Conservation (phyloP, 2,113 vertebrate species). For the Corydoras maculifer region DNA sequence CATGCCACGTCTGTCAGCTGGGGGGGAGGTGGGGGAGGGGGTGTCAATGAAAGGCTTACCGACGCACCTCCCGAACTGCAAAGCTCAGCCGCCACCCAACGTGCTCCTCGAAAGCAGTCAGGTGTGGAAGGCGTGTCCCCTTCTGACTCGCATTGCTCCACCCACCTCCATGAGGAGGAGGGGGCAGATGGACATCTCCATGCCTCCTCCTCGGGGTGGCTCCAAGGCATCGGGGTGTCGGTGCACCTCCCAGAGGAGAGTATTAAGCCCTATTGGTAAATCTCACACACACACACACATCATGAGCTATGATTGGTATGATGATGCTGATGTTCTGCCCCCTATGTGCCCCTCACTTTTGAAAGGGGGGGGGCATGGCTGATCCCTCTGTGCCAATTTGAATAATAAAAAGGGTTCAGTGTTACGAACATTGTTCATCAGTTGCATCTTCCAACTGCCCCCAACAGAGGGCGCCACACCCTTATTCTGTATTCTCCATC, state of each 20-base stretch:
- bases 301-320: no score
- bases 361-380: no score
- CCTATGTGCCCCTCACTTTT: no score
- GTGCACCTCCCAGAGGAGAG: slow-evolving; percentile 82
- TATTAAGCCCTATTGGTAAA: slow-evolving; percentile 87
- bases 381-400: no score
- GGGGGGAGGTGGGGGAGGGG: no score
- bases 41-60: slow-evolving; percentile 95
- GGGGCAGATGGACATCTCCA: slow-evolving; percentile 85
- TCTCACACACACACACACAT: background rate
- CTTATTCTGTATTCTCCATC: no score
- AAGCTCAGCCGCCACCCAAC: slow-evolving; percentile 83
- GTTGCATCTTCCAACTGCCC: no score
- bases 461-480: no score
- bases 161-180: slow-evolving; percentile 81
- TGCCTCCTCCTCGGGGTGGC: slow-evolving; percentile 76
- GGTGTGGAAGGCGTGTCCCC: slow-evolving; percentile 88
- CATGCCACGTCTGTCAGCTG: no score
- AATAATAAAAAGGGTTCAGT: no score
- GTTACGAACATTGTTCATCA: no score
- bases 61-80: slow-evolving; percentile 84
- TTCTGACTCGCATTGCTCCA: slow-evolving; percentile 81
- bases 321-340: no score
- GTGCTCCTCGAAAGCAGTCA: slow-evolving; percentile 92
- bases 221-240: slow-evolving; percentile 96